phyloP scores from a whole-genome alignment of 2,113 vertebrate genomes.

The Ploceus nigricollis region DNA sequence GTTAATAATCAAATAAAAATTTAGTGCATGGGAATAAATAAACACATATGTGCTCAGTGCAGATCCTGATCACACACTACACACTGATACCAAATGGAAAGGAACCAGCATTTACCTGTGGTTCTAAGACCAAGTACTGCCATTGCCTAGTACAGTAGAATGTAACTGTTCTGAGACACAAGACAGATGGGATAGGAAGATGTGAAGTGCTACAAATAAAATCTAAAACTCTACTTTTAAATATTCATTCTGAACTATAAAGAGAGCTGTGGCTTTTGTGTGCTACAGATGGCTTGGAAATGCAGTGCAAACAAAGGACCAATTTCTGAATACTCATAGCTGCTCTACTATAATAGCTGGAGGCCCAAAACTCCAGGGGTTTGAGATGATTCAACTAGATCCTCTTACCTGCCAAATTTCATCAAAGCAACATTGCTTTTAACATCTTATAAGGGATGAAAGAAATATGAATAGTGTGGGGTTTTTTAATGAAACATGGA shows the following conservation, averaged over 20 bases:
- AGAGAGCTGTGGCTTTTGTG: constrained; percentile 59
- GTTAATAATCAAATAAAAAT: neutral
- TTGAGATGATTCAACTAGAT: constrained; percentile 58
- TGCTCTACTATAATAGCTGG: constrained; percentile 52
- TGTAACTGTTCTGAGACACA: neutral
- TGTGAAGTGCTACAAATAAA: constrained; percentile 58
- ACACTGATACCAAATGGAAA: neutral
- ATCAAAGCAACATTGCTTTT: constrained; percentile 49
- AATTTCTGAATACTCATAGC: constrained; percentile 60
- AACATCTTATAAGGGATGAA: constrained; percentile 52
- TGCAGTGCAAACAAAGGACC: constrained; percentile 61
- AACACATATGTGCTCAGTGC: neutral
- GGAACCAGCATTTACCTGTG: neutral
- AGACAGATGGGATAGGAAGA: constrained; percentile 46
- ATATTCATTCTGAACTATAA: constrained; percentile 67
- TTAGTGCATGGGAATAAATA: neutral
- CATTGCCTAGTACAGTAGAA: neutral
- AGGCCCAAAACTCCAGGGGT: constrained; percentile 59
- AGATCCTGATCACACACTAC: neutral
- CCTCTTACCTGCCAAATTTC: constrained; percentile 62
- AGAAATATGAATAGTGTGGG: constrained; percentile 22
- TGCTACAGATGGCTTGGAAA: constrained; percentile 64
- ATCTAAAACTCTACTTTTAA: constrained; percentile 67
- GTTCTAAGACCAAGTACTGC: neutral
- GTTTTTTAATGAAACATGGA: constrained; percentile 22